Base-by-base conservation (phyloP, 2,888 invertebrate genomes). In the Dasypolia templi region DNA sequence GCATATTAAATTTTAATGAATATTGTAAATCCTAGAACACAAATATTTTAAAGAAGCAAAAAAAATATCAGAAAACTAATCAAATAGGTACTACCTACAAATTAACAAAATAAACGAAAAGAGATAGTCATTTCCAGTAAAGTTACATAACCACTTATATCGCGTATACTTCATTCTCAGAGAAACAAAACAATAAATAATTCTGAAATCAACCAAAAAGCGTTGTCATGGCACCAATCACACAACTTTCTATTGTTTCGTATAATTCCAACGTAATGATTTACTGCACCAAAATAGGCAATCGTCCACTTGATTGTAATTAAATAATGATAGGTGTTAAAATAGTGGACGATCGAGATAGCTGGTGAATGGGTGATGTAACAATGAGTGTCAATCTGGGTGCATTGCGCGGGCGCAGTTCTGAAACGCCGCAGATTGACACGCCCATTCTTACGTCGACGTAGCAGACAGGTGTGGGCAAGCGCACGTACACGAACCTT, bases 331-430 rank as follows among this genome's bases (percentile, higher is more conserved):
- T 91, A 89, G 87, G 87, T 85, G 86, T 89, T 88, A 86, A 86
- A 88, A 85, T 89, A 91, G 90, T 90, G 85, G 86, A 84, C 82
- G 84, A 85, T 87, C 77, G 87, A 86, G 88, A 89, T 89, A 86
- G 84, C 84, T 81, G 78, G 86, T 92, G 93, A 93, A 92, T 91
- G 92, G 89, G 83, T 94, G 91, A 93, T 89, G 93, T 88, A 93
- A 94, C 90, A 91, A 91, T 89, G 88, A 87, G 81, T 87, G 88
- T 85, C 88, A 85, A 83, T 85, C 77, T 85, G 73, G 68, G 71
- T 82, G 81, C 79, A 76, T 66, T 81, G 85, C 75, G 73, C 85
- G 82, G 72, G 70, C 82, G 72, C 85, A 84, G 64, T 42, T 66
- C 69, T 67, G 82, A 77, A 65, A 56, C 75, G 55, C 70, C 51